Base-by-base conservation (phyloP, 2,888 invertebrate species). In the Dorcus parallelipipedus region DNA sequence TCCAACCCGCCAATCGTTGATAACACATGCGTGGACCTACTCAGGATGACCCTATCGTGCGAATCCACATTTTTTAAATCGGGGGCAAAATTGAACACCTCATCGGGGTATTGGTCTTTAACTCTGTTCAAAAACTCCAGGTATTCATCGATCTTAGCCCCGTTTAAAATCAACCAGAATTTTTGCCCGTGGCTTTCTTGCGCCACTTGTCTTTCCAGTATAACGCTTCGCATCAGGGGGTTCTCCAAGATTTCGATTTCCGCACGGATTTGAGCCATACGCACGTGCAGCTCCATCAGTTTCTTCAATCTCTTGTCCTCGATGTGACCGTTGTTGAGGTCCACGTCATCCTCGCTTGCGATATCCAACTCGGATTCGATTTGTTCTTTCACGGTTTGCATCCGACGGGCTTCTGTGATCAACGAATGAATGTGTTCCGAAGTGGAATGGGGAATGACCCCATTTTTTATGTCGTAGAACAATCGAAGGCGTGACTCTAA, bases 171-270 rank as follows among this genome's bases (percentile, higher is more conserved):
- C 56, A 78, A 79, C 79, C 74, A 79, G 70, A 65, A 74, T 69
- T 69, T 74, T 62, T 45, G 64, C 45, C 52, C 49, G 14, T 61
- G 57, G 10, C 58, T 52, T 48, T 49, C 50, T 0, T 54, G 49
- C 17, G 63, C 58, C 41, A 63, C 47, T 47, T 69, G 65, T 33
- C 70, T 56, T 56, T 71, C 69, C 3, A 77, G 68, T n/a, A 74
- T 63, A 41, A 84, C 79, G n/a, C 79, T 78, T 52, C 85, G 75
- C 75, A 85, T 79, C 23, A 81, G 73, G 1, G 85, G 83, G 75
- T 85, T 84, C 68, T 86, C 85, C 0, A 85, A 70, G 14, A 85
- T 77, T 60, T 84, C 84, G 62, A 86, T 79, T 65, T 86, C 84
- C 40, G 78, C 80, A 60, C 82, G 82, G 40, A 86, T 85, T 69